Percentiles rank a stretch among this genome's conserved stretches.
These are phyloP conservation scores for Heliconius hewitsoni DNA, from an alignment of 1,140 invertebrate species.

Conservation along the genomic window DNA sequence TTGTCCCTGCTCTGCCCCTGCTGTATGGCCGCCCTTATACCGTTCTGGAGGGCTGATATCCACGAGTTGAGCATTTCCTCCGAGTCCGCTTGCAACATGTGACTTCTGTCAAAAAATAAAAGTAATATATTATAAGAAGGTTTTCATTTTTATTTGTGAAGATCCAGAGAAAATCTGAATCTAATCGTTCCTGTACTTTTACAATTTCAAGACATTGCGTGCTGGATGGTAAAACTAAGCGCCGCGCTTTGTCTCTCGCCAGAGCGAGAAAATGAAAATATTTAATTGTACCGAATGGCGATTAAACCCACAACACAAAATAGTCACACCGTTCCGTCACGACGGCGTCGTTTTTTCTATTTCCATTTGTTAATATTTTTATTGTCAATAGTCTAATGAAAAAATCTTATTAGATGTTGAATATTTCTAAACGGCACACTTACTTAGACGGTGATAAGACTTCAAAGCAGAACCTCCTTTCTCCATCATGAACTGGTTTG, in stretches of 20 bases:
- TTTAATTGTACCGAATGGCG: no score
- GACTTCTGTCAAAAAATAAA: constrained; percentile 85
- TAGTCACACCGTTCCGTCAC: no score
- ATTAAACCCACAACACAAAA: no score
- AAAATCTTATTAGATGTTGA: background rate
- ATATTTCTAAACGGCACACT: constrained; percentile 59
- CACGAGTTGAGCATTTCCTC: constrained; percentile 94
- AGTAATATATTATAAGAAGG: background rate
- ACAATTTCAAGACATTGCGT: no score
- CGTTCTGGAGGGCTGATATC: constrained; percentile 94
- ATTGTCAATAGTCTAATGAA: no score
- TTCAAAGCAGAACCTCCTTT: constrained; percentile 97
- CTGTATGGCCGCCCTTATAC: constrained; percentile 91
- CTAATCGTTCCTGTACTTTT: no score
- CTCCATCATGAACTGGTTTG: constrained; percentile 91
- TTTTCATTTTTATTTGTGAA: background rate
- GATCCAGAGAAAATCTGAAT: no score
- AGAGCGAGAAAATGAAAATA: no score
- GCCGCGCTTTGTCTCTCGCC: no score
- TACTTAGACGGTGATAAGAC: constrained; percentile 96
- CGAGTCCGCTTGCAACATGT: constrained; percentile 97
- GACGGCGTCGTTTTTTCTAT: no score
- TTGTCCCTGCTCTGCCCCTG: constrained; percentile 71
- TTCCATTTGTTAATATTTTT: no score
- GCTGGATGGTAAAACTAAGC: no score